Base-by-base conservation (phyloP, 2,113 vertebrate species). In the Meriones unguiculatus region DNA sequence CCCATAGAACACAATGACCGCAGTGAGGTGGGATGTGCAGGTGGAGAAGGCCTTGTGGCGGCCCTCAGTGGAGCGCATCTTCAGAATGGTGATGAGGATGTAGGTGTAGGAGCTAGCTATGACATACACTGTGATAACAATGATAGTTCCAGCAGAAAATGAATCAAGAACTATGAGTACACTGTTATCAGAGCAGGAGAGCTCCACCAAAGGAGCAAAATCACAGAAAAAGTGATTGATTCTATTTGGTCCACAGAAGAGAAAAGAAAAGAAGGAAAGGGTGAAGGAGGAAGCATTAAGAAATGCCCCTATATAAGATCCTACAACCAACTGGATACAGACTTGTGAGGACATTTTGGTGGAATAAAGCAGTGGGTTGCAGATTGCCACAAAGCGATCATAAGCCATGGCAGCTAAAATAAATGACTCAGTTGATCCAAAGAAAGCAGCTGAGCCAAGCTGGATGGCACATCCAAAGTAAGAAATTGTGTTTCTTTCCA, bases 141-240 rank as follows among this genome's bases (percentile, higher is more conserved):
- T 25, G 2, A 67, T 52, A 5, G 46, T 52, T 11, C 46, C 65
- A 24, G 11, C 28, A 70, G 65, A 70, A 52, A 70, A 70, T 25
- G 65, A 54, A 69, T 67, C 46, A 70, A 87, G 17, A 52, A 70
- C 20, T 54, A 69, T 20, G 32, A 69, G 46, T 30, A 70, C 32
- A 24, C 20, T 70, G 46, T 35, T 28, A 50, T 87, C 46, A 70
- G 46, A 87, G 15, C 85, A 87, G 32, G 85, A 87, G 41, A 87
- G 85, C 25, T 70, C 85, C 32, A 70, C 85, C 35, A 87, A 87
- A n/a, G 65, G 65, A 87, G 85, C 2, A 87, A 87, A 87, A 70
- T 87, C 65, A 87, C 85, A 87, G 85, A 54, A 87, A 70, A 87
- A 87, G 20, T 70, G 78, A 62, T 84, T 84, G 65, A 87, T 4